These are phyloP conservation scores for Podotricha telesiphe DNA, from an alignment of 2,888 invertebrate species.

Conservation along the genomic window DNA sequence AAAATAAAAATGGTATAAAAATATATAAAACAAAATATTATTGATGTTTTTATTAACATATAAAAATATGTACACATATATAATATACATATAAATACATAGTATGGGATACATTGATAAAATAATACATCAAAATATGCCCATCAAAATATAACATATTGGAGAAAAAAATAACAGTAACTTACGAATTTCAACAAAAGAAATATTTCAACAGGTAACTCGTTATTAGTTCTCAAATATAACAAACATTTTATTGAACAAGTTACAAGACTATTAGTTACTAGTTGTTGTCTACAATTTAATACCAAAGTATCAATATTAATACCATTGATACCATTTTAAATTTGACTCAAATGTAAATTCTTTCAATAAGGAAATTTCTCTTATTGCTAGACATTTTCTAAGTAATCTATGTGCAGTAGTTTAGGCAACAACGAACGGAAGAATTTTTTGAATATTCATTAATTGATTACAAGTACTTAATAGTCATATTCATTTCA, in stretches of 20 bases:
- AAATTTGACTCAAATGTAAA: no score
- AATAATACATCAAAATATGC: conserved; percentile 9
- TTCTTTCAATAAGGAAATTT: no score
- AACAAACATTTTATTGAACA: neutral
- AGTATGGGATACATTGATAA: conserved; percentile 45
- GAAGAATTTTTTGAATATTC: no score
- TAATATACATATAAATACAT: conserved; percentile 20
- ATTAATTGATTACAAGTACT: no score
- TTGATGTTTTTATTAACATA: conserved; percentile 55
- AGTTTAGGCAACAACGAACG: no score
- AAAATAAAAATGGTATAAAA: neutral
- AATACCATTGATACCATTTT: no score
- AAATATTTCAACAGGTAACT: neutral
- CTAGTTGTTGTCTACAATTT: no score
- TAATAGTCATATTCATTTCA: no score
- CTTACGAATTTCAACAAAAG: neutral
- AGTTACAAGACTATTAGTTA: neutral
- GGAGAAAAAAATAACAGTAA: neutral
- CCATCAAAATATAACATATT: no score
- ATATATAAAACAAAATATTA: conserved; percentile 38
- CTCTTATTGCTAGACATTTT: no score
- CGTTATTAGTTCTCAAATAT: neutral
- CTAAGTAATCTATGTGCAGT: no score
- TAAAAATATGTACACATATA: conserved; percentile 64
- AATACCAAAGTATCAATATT: no score